A percentile compares a stretch with the other conserved stretches of the same genome.
These are phyloP conservation scores for Odontamblyopus rebecca DNA, from an alignment of 2,797 vertebrate genomes.

Conservation along the genomic window DNA sequence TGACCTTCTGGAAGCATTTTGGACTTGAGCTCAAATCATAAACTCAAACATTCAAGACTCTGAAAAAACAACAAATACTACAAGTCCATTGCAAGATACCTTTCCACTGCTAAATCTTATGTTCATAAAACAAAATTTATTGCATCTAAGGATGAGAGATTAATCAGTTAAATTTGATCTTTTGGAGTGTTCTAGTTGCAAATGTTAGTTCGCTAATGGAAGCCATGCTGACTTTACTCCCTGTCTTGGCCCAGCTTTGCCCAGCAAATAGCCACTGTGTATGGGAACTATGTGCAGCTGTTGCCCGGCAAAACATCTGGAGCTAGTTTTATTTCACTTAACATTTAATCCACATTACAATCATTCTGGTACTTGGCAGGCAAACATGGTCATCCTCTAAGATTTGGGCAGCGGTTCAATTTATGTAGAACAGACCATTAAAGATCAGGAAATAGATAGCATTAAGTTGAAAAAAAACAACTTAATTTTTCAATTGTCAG, in stretches of 20 bases:
- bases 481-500: not conserved
- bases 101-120: not conserved
- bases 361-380: conserved; percentile 40
- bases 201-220: conserved; percentile 28
- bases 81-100: not conserved
- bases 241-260: conserved; percentile 39
- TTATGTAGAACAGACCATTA: conserved; percentile 1
- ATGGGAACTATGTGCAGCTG: conserved; percentile 46
- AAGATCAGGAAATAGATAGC: conserved; percentile 2
- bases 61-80: not conserved
- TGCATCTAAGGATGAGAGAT: not conserved
- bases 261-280: conserved; percentile 6
- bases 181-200: conserved; percentile 40
- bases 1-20: conserved; percentile 19
- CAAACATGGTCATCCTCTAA: conserved; percentile 18
- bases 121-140: conserved; percentile 11
- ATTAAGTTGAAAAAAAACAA: not conserved
- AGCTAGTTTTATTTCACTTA: conserved; percentile 52
- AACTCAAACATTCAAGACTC: not conserved
- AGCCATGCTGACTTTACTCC: conserved; percentile 30
- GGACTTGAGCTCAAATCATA: conserved; percentile 2
- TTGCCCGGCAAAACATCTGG: conserved; percentile 58
- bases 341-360: conserved; percentile 53
- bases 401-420: conserved; percentile 3
- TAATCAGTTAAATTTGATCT: conserved; percentile 16